Evolutionary conservation across 2,888 invertebrate species (phyloP), one percentile per base, ranked within the genome.

Genomic region (Drosophila longiperda): DNA sequence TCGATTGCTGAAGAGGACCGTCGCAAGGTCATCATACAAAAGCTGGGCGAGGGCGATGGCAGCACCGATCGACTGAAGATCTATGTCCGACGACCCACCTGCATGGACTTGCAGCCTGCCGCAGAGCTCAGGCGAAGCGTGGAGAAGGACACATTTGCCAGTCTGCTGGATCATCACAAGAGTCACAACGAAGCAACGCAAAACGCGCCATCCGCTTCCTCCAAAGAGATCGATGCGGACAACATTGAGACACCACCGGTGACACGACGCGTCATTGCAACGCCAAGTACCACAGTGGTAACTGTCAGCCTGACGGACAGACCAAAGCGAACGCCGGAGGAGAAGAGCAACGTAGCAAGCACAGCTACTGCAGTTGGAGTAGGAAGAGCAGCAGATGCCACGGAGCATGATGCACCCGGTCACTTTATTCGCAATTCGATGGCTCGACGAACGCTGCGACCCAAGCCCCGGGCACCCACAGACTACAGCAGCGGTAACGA

Each of bases 171-270:
- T 66, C 85, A 89, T 50, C 90, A 91, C 70, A 87, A 90, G 66
- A 91, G 82, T 59, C 90, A 90, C 78, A 91, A 90, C 62, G 90
- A 91, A 62, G 82, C 87, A 23, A 80, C 87, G 32, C 80, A 72
- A 61, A 73, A 75, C 50, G 49, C 45, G 11, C 26, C 55, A 33
- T 45, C 66, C 29, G 83, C 57, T 45, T 94, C 94, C 23, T 96
- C 96, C 91, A 95, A 96, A 15, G 97, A 97, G 90, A 97, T 98
- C 48, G 98, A 98, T 92, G 97, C 97, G 3, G 98, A 98, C 84
- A 98, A 98, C 85, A 96, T 98, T 38, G 97, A 98, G 94, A 98
- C 98, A 2, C 97, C 98, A 26, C 97, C 98, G 7, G 96, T 96
- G 0, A 96, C 96, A 23, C 94, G 97, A 65, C 95, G 96, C 81